Conservation (phyloP, 2,888 invertebrate species). For the Nesidiocoris tenuis region DNA sequence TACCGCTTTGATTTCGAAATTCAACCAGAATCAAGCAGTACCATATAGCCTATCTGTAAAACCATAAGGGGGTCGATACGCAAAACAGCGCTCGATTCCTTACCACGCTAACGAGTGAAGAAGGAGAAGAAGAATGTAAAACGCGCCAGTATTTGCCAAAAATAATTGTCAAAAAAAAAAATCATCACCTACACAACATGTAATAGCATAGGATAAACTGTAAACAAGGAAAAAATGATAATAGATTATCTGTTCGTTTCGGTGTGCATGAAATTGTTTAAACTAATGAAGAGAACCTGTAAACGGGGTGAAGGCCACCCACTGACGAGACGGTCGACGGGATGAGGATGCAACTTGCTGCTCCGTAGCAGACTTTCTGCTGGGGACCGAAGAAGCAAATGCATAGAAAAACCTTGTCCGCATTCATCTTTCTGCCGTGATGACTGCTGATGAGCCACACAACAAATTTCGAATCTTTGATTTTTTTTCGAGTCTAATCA, state of each 20-base stretch:
- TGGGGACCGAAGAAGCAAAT: constrained; percentile 50
- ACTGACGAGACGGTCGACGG: constrained; percentile 34
- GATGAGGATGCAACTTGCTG: constrained; percentile 17
- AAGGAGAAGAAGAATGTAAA: too few relatives aligned
- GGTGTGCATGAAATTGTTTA: constrained; percentile 43
- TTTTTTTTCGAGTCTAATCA: constrained; percentile 5
- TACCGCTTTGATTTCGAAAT: too few relatives aligned
- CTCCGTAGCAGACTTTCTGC: constrained; percentile 47
- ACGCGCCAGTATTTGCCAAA: background rate
- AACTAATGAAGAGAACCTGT: constrained; percentile 48
- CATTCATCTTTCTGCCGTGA: background rate
- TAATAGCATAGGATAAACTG: background rate
- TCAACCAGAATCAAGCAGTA: too few relatives aligned
- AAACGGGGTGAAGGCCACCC: constrained; percentile 46
- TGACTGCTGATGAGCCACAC: constrained; percentile 9
- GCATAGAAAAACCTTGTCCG: constrained; percentile 48
- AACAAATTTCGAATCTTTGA: constrained; percentile 7
- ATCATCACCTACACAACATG: too few relatives aligned
- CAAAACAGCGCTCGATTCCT: too few relatives aligned
- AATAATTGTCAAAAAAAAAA: background rate
- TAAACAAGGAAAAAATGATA: background rate
- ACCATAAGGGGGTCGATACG: too few relatives aligned
- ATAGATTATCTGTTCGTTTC: constrained; percentile 28
- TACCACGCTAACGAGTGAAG: too few relatives aligned
- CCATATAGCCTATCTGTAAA: too few relatives aligned